Evolutionary conservation across 2,888 invertebrate species (phyloP), one percentile per base, ranked within the genome.

Genomic region (Drepana falcataria): DNA sequence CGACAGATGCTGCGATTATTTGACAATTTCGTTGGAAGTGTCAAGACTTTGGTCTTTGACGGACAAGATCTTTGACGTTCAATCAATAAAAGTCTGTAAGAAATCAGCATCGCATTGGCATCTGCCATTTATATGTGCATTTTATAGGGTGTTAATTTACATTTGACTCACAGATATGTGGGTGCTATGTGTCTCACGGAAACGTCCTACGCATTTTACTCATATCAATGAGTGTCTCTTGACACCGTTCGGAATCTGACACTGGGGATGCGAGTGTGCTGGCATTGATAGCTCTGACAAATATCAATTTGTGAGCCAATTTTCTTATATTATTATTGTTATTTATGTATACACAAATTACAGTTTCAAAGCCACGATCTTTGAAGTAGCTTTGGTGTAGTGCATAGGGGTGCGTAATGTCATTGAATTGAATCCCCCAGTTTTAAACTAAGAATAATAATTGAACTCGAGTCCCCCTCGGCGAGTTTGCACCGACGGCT

Each of bases 381-480:
- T 21, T 21, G 21, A 21, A 21, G 21, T 21, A 21, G 21, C 21
- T 21, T 21, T 21, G 21, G 21, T 21, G 21, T 21, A 21, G 21
- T 21, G 21, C 1, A 21, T 21, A 21, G 21, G 21, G 21, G 21
- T 21, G 21, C 44, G 7, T 44, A 40, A 4, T 44, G 6, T 2
- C 6, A 44, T 9, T 44, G 44, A 44, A 9, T 44, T 9, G 44
- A 9, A 44, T 44, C 44, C 6, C 44, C 9, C 9, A 9, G 44
- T 9, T 44, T 7, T 44, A 9, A 2, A 44, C 44, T 6, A 70
- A 73, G 71, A 84, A 80, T 81, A 83, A 81, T 77, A 81, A 79
- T 76, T 71, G 69, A 65, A 71, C 70, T 65, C 61, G 58, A 57
- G 70, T 75, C 78, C 85, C 44, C 83, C 83, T 79, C 70, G 63